Percentiles rank a stretch among this genome's conserved stretches.
Conservation (phyloP, 2,797 vertebrate species). For the Hozukius guyotensis region DNA sequence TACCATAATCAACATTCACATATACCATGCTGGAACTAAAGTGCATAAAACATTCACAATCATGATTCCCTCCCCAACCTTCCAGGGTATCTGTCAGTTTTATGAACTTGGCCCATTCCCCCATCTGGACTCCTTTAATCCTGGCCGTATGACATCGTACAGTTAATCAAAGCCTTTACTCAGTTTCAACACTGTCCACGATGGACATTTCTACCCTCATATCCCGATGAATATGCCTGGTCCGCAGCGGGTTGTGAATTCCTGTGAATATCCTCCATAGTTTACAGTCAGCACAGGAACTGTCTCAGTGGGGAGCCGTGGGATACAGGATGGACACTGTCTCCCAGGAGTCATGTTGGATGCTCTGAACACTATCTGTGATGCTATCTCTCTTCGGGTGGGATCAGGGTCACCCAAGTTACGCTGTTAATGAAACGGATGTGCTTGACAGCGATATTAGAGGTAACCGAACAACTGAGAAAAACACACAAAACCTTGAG, state of each 20-base stretch:
- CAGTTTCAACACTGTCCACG: slow-evolving; percentile 10
- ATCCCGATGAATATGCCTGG: slow-evolving; percentile 27
- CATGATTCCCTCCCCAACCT: background rate
- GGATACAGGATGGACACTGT: slow-evolving; percentile 8
- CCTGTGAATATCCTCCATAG: slow-evolving; percentile 50
- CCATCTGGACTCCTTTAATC: slow-evolving; percentile 36
- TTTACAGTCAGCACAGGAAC: slow-evolving; percentile 17
- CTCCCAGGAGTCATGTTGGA: background rate
- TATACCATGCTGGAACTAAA: background rate
- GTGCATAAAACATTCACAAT: slow-evolving; percentile 34
- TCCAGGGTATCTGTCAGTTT: slow-evolving; percentile 13
- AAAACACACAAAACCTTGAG: background rate
- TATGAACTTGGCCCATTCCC: slow-evolving; percentile 31
- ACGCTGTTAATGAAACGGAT: slow-evolving; percentile 24
- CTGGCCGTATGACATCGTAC: slow-evolving; percentile 9
- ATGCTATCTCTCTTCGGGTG: background rate
- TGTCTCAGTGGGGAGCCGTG: slow-evolving; percentile 17
- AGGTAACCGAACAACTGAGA: background rate
- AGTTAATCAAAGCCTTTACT: slow-evolving; percentile 47
- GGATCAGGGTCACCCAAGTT: slow-evolving; percentile 19
- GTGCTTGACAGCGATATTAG: slow-evolving; percentile 20
- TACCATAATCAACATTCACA: background rate
- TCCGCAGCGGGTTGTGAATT: slow-evolving; percentile 48
- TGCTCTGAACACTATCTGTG: slow-evolving; percentile 3
- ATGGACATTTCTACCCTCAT: slow-evolving; percentile 42